Evolutionary conservation across 2,113 vertebrate species (phyloP).

Genomic region (Varanus salvator): DNA sequence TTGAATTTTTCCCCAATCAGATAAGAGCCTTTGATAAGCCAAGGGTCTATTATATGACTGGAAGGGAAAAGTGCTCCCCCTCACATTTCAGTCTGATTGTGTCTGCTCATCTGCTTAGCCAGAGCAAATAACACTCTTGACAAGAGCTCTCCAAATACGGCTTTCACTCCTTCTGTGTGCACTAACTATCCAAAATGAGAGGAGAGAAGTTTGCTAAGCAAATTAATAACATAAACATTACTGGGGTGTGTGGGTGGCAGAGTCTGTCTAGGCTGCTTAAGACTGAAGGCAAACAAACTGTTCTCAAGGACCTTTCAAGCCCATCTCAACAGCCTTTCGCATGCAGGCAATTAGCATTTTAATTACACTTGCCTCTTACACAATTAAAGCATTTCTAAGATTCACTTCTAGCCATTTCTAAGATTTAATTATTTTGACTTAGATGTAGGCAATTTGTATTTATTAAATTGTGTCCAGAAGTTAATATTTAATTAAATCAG

Average conservation of each 20-base stretch:
- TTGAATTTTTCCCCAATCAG: slow-evolving; percentile 81
- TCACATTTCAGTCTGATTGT: slow-evolving; percentile 77
- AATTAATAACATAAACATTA: slow-evolving; percentile 83
- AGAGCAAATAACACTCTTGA: slow-evolving; percentile 74
- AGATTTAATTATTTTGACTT: slow-evolving; percentile 61
- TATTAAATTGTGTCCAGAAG: slow-evolving; percentile 57
- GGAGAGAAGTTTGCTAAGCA: slow-evolving; percentile 75
- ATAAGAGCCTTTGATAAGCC: slow-evolving; percentile 85
- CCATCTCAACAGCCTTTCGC: slow-evolving; percentile 70
- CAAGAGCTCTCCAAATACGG: slow-evolving; percentile 76
- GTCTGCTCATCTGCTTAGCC: slow-evolving; percentile 75
- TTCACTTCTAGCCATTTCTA: slow-evolving; percentile 1
- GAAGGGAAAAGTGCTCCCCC: slow-evolving; percentile 52
- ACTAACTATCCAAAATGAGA: slow-evolving; percentile 39
- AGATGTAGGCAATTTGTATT: slow-evolving; percentile 34
- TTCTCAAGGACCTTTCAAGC: slow-evolving; percentile 76
- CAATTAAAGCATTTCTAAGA: slow-evolving; percentile 65
- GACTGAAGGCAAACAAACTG: slow-evolving; percentile 75
- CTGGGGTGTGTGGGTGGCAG: slow-evolving; percentile 52
- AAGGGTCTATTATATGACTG: slow-evolving; percentile 82
- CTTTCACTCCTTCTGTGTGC: slow-evolving; percentile 69
- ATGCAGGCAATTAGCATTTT: slow-evolving; percentile 75
- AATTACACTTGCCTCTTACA: slow-evolving; percentile 71
- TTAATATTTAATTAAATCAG: slow-evolving; percentile 36
- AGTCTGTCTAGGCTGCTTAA: slow-evolving; percentile 71